Percentiles rank a stretch among this genome's conserved stretches.
Evolutionary conservation across 1,140 invertebrate genomes (phyloP).

Genomic region (Andricus grossulariae): DNA sequence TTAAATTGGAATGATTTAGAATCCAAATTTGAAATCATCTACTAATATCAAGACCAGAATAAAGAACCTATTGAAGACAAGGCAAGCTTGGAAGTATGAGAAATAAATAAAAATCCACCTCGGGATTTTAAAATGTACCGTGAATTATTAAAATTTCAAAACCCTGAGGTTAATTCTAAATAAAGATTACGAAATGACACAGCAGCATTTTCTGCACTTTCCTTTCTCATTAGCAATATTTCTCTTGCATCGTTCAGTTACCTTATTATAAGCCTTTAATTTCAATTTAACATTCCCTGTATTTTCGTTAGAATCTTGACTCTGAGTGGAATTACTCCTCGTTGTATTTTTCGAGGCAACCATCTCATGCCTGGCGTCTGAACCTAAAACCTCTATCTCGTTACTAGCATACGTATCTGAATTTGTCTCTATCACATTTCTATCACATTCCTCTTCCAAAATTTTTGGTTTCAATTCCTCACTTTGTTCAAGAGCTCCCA

Average conservation of each 20-base stretch:
- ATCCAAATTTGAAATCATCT: too few relatives aligned
- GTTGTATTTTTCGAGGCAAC: slow-evolving; percentile 53
- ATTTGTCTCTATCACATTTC: slow-evolving; percentile 45
- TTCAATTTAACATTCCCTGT: slow-evolving; percentile 53
- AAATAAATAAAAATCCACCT: too few relatives aligned
- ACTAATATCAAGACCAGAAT: too few relatives aligned
- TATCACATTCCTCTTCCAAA: slow-evolving; percentile 21
- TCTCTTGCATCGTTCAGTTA: slow-evolving; percentile 62
- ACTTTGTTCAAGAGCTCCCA: not conserved
- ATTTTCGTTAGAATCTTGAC: slow-evolving; percentile 58
- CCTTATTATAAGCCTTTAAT: slow-evolving; percentile 61
- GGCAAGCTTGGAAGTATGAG: too few relatives aligned
- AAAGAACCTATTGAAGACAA: too few relatives aligned
- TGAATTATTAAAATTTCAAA: too few relatives aligned
- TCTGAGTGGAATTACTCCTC: slow-evolving; percentile 63
- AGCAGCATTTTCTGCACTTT: slow-evolving; percentile 67
- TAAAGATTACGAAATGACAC: slow-evolving; percentile 61
- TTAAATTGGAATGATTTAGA: not conserved
- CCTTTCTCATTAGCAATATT: slow-evolving; percentile 58
- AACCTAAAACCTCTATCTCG: slow-evolving; percentile 50
- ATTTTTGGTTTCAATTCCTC: not conserved
- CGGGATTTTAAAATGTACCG: too few relatives aligned
- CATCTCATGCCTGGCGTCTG: slow-evolving; percentile 47
- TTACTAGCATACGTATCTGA: slow-evolving; percentile 38
- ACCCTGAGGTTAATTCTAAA: not conserved